Percentiles rank a stretch among this genome's conserved stretches.
Evolutionary conservation across 2,888 invertebrate species (phyloP).

Genomic region (Eubasilissa splendida): DNA sequence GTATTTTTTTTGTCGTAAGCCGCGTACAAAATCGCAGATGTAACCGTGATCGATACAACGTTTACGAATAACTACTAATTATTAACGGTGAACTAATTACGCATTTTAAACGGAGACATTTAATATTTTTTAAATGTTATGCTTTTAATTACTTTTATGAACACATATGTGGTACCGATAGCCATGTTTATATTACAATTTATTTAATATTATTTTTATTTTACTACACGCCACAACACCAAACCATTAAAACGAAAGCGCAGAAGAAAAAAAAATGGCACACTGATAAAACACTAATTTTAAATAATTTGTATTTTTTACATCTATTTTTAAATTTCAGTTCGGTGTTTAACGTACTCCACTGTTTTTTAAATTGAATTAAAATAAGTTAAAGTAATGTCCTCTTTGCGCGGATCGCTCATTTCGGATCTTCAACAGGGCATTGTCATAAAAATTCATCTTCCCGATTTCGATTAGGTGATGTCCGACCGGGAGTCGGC

Average conservation of each 20-base stretch:
- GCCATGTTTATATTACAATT: constrained; percentile 2
- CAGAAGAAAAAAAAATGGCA: not conserved
- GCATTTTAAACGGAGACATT: no score
- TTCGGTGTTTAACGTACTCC: not conserved
- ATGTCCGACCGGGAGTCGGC: constrained; percentile 19
- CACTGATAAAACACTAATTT: not conserved
- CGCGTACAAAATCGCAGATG: no score
- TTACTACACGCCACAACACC: not conserved
- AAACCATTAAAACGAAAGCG: constrained; percentile 9
- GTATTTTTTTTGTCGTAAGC: no score
- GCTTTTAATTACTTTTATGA: constrained; percentile 18
- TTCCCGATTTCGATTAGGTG: constrained; percentile 13
- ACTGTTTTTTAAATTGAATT: not conserved
- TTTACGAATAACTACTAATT: no score
- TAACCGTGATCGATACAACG: no score
- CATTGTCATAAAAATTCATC: not conserved
- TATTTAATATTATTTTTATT: not conserved
- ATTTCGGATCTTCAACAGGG: not conserved
- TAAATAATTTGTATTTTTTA: not conserved
- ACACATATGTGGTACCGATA: constrained; percentile 53
- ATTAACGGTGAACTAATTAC: no score
- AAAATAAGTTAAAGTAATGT: not conserved
- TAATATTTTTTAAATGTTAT: no score
- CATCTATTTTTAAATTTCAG: not conserved
- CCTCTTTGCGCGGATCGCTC: not conserved